phyloP scores from a whole-genome alignment of 2,888 invertebrate genomes.

The Mycalesis mineus region DNA sequence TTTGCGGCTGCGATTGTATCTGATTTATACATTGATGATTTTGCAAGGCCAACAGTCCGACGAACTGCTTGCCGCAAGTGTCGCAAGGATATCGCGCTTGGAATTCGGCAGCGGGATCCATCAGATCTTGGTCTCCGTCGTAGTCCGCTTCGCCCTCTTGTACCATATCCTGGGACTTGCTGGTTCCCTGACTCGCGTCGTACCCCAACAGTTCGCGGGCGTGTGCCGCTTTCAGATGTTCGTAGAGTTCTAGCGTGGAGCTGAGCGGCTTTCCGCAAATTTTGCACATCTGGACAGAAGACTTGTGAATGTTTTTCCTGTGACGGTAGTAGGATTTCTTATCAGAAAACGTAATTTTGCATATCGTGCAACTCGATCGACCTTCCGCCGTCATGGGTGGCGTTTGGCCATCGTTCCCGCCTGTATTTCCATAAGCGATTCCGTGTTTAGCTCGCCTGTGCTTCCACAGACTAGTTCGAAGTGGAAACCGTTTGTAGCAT shows the following conservation, averaged over 20 bases:
- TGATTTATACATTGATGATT: conserved; percentile 76
- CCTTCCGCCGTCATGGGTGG: conserved; percentile 46
- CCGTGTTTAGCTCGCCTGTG: conserved; percentile 75
- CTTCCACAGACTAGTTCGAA: conserved; percentile 69
- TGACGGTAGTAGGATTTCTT: conserved; percentile 80
- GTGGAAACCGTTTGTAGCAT: conserved; percentile 68
- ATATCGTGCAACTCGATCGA: conserved; percentile 78
- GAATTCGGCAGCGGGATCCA: conserved; percentile 63
- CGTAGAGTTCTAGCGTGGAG: conserved; percentile 80
- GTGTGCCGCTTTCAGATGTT: conserved; percentile 80
- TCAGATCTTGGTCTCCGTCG: conserved; percentile 58
- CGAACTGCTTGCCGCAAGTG: conserved; percentile 76
- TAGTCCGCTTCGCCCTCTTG: conserved; percentile 59
- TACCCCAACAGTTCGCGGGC: conserved; percentile 71
- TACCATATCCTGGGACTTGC: conserved; percentile 51
- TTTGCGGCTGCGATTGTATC: conserved; percentile 53
- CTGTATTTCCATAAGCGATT: conserved; percentile 52
- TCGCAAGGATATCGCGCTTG: conserved; percentile 76
- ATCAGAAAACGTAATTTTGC: conserved; percentile 79
- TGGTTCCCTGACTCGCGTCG: conserved; percentile 63
- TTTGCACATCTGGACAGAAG: conserved; percentile 77
- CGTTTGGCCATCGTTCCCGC: conserved; percentile 41
- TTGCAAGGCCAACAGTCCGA: conserved; percentile 71
- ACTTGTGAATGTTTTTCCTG: conserved; percentile 75
- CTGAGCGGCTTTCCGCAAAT: conserved; percentile 81